Evolutionary conservation across 2,797 vertebrate species (phyloP).

Genomic region (Acanthis flammea): DNA sequence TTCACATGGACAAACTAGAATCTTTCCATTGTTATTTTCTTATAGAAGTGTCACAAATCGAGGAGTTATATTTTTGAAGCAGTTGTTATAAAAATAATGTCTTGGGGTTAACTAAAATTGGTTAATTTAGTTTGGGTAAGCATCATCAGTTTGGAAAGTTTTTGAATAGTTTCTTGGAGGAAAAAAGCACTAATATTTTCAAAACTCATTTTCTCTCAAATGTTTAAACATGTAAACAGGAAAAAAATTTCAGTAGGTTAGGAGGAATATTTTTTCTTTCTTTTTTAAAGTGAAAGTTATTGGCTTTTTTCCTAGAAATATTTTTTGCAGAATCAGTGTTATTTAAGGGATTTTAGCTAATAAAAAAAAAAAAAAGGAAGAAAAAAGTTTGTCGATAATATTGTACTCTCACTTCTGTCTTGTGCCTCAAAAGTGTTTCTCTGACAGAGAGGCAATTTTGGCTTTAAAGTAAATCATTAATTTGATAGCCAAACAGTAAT

Average conservation of each 20-base stretch:
- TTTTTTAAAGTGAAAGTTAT: not conserved
- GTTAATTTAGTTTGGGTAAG: not conserved
- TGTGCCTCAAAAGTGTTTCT: not conserved
- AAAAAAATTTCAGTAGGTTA: not conserved
- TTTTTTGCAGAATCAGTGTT: not conserved
- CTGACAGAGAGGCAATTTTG: not conserved
- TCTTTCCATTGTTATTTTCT: not conserved
- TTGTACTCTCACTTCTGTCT: not conserved
- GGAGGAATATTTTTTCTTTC: not conserved
- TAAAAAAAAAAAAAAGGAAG: not conserved
- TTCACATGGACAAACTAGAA: not conserved
- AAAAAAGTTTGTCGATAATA: not conserved
- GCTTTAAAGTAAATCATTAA: not conserved
- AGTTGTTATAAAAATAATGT: not conserved
- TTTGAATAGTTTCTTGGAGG: not conserved
- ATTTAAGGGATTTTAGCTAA: not conserved
- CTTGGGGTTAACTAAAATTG: not conserved
- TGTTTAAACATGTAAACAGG: not conserved
- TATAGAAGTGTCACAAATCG: not conserved
- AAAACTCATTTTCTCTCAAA: not conserved
- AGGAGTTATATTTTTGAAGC: not conserved
- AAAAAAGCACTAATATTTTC: not conserved
- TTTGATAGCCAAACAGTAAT: not conserved
- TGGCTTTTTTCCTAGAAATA: not conserved
- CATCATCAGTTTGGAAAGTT: not conserved